Evolutionary conservation across 2,113 vertebrate species (phyloP), one percentile per base, ranked within the genome.

Genomic region (Zapornia atra): DNA sequence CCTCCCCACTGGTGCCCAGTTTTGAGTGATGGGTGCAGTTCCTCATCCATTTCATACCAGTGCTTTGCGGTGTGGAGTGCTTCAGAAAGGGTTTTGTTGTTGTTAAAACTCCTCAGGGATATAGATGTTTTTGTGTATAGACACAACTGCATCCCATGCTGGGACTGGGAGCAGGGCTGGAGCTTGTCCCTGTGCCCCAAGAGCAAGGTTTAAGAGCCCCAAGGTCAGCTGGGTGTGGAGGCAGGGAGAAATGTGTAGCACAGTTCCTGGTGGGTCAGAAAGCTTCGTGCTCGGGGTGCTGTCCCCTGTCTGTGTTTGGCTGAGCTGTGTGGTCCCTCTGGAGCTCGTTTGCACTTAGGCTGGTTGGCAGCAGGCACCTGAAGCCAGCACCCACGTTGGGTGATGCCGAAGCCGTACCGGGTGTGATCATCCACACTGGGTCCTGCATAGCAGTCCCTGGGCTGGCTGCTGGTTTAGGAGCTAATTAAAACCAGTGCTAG

Each of bases 351-450:
- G 66, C 29, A 11, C 29, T 75, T 0, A 1, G 31, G 36, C 22
- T 71, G 95, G 46, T 11, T 42, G 64, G 86, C 82, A 61, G 88
- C 75, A n/a, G 60, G 75, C 4, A 2, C 64, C 54, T 7, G 64
- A 36, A 68, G 63, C 78, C 2, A 3, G 59, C 1, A 0, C 38
- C 81, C 3, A 3, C 40, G 56, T 9, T 0, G 7, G 54, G 82
- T 21, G 68, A 8, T 57, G 79, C 78, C 0, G 18, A 5, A 61
- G 51, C 84, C 1, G 9, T 18, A 44, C 34, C 1, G 22, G 83
- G 75, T 29, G 15, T 2, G 1, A 9, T 65, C 5, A 7, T 22
- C 92, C 2, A 5, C 0, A 2, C 79, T 0, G 8, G 57, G 34
- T 87, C 82, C 48, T 1, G 42, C 33, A 1, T 29, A 1, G 54